These are phyloP conservation scores for Diloba caeruleocephala DNA, from an alignment of 2,888 invertebrate species.

Conservation along the genomic window DNA sequence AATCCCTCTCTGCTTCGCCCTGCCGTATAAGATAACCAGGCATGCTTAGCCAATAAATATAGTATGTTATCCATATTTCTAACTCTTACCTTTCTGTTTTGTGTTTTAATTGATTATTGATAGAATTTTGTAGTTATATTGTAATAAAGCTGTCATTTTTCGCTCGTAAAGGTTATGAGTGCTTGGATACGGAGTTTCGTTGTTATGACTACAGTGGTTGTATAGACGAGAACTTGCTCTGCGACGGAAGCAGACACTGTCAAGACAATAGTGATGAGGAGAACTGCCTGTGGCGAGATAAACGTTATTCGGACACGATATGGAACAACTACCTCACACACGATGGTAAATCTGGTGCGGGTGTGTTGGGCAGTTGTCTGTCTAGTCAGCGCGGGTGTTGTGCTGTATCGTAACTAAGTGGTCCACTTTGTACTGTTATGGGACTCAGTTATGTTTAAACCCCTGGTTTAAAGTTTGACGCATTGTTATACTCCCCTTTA, in stretches of 20 bases:
- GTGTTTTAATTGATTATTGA: constrained; percentile 31
- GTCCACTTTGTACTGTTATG: constrained; percentile 68
- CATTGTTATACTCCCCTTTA: constrained; percentile 28
- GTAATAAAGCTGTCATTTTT: constrained; percentile 53
- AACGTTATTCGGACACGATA: constrained; percentile 63
- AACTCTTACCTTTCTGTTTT: constrained; percentile 26
- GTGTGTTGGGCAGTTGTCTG: constrained; percentile 76
- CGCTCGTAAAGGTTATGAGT: constrained; percentile 78
- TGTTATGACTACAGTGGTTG: constrained; percentile 90
- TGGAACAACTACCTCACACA: constrained; percentile 45
- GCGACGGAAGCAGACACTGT: constrained; percentile 90
- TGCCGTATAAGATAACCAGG: constrained; percentile 52
- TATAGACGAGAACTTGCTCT: constrained; percentile 87
- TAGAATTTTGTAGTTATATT: constrained; percentile 27
- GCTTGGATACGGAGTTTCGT: constrained; percentile 83
- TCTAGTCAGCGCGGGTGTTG: constrained; percentile 43
- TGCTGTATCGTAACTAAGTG: constrained; percentile 63
- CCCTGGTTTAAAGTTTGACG: constrained; percentile 28
- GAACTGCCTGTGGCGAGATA: constrained; percentile 86
- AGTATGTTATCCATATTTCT: constrained; percentile 39
- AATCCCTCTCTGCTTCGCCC: constrained; percentile 47
- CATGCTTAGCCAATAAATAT: constrained; percentile 63
- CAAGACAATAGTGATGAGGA: constrained; percentile 90
- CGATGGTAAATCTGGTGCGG: constrained; percentile 65
- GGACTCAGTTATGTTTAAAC: constrained; percentile 61